Evolutionary conservation across 2,888 invertebrate species (phyloP), one percentile per base, ranked within the genome.

Genomic region (Microctonus aethiopoides): DNA sequence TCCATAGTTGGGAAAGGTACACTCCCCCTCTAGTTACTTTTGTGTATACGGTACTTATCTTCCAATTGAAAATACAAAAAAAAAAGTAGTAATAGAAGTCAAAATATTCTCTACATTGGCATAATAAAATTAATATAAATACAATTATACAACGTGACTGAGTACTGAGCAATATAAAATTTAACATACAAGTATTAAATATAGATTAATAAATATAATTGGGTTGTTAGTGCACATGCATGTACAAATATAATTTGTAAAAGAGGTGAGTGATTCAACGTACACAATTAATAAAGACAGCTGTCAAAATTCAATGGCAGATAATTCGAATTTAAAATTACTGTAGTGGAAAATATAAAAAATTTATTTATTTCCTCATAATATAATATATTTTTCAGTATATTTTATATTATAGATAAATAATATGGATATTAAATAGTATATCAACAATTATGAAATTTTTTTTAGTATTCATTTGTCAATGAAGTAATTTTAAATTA

Each of bases 1-100:
- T 69, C 69, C 69, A 69, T 41, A 69, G 57, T 64, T 69, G 69
- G 60, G 64, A 69, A 69, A 69, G 69, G 69, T 60, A 51, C 29
- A 36, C 36, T 51, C 63, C 60, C 51, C 60, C 52, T 52, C 9
- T 34, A 9, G 34, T 60, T 39, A 24, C 64, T 34, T 46, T 32
- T 63, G n/a, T 52, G 24, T 64, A 64, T 34, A 64, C 54, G 39
- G 22, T 46, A 62, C 62, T 64, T 29, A 64, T 46, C 32, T 51
- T 51, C 29, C 32, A n/a, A 52, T 51, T 29, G 4, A 32, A 32
- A 29, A 1, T 51, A 64, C 11, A 54, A 34, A 32, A 34, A 64
- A 9, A 51, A 20, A 29, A 10, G n/a, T 34, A 54, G 24, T 64
- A 11, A 54, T 24, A 64, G n/a, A n/a, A 13, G n/a, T 16, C 7